Evolutionary conservation across 2,113 vertebrate species (phyloP).

Genomic region (Oxygymnocypris stewartii): DNA sequence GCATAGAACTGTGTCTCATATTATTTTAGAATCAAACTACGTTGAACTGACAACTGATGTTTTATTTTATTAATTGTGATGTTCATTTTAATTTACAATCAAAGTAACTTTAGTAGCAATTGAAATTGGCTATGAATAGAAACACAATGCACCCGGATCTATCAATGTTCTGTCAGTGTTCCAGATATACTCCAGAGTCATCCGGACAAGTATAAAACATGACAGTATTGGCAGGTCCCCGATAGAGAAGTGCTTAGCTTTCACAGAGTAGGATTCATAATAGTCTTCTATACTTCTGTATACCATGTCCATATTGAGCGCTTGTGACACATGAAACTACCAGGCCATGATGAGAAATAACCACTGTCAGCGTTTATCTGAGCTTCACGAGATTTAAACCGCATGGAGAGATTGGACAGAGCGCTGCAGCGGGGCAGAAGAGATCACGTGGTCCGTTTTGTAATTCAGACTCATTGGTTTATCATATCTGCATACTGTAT

Average conservation of each 20-base stretch:
- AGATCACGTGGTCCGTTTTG: constrained; percentile 12
- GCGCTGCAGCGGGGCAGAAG: constrained; percentile 1
- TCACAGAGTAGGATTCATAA: constrained; percentile 76
- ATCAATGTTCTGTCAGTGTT: constrained; percentile 18
- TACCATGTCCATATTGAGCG: constrained; percentile 77
- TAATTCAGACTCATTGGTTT: constrained; percentile 30
- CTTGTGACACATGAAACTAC: constrained; percentile 84
- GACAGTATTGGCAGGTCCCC: constrained; percentile 77
- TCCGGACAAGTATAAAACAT: constrained; percentile 73
- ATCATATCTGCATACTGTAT: not conserved
- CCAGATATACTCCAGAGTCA: constrained; percentile 11
- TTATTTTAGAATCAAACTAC: not conserved
- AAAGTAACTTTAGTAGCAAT: not conserved
- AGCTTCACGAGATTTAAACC: constrained; percentile 78
- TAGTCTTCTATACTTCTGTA: constrained; percentile 74
- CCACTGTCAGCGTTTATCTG: constrained; percentile 79
- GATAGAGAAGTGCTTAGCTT: constrained; percentile 60
- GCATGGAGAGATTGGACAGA: constrained; percentile 48
- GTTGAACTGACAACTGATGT: not conserved
- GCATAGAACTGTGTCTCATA: not conserved
- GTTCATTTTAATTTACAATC: not conserved
- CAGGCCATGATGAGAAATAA: constrained; percentile 81
- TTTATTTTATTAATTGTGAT: not conserved
- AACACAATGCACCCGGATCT: not conserved
- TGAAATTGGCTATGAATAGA: not conserved